Evolutionary conservation across 2,797 vertebrate genomes (phyloP).

Genomic region (Cephalopachus bancanus): DNA sequence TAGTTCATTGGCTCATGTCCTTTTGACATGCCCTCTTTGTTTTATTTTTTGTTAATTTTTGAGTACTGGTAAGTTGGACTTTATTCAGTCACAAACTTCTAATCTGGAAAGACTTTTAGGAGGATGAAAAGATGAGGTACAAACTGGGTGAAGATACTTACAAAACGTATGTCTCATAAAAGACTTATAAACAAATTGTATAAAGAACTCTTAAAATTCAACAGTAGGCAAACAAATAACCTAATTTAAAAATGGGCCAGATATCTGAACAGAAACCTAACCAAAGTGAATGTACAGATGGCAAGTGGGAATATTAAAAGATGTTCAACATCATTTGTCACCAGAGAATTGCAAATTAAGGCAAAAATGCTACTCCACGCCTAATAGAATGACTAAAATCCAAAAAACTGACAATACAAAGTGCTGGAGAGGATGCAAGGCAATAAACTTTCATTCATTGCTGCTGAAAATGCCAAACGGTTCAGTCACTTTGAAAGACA

Average conservation of each 20-base stretch:
- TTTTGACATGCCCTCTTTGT: background rate
- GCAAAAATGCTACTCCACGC: background rate
- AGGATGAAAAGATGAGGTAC: background rate
- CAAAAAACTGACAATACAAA: background rate
- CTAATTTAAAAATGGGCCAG: background rate
- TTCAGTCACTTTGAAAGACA: background rate
- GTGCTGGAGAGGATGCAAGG: background rate
- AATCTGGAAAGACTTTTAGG: background rate
- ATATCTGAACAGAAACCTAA: background rate
- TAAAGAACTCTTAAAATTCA: background rate
- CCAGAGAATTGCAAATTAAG: background rate
- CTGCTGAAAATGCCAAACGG: background rate
- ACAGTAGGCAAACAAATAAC: background rate
- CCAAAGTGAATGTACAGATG: background rate
- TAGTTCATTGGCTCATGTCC: background rate
- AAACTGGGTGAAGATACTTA: background rate
- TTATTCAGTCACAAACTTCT: background rate
- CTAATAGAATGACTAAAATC: background rate
- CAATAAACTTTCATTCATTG: background rate
- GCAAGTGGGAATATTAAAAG: background rate
- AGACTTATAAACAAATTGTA: background rate
- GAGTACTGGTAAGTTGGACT: background rate
- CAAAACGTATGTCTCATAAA: background rate
- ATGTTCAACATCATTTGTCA: background rate
- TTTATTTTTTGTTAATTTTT: background rate